Evolutionary conservation across 2,888 invertebrate genomes (phyloP).

Genomic region (Phyto melanocephala): DNA sequence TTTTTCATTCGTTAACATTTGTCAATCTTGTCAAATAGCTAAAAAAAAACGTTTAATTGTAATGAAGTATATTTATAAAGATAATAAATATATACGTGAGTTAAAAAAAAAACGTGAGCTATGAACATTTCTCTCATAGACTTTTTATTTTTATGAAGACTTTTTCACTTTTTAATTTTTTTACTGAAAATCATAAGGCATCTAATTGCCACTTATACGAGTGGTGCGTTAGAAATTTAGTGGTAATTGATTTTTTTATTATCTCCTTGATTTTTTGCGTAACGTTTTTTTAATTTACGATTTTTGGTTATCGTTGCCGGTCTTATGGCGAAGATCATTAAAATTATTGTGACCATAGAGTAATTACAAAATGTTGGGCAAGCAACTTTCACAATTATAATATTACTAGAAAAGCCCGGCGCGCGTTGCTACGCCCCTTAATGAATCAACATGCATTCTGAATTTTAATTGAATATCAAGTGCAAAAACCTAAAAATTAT

Average conservation of each 20-base stretch:
- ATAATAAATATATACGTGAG: not conserved
- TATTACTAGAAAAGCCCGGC: not conserved
- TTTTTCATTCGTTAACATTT: slow-evolving; percentile 35
- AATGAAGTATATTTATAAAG: not conserved
- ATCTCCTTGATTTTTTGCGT: not conserved
- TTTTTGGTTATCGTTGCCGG: slow-evolving; percentile 21
- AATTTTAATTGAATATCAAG: too few relatives aligned
- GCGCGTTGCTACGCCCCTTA: too few relatives aligned
- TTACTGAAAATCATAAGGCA: not conserved
- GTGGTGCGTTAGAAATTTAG: slow-evolving; percentile 26
- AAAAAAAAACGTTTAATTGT: slow-evolving; percentile 16
- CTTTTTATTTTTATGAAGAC: slow-evolving; percentile 52
- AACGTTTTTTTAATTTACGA: not conserved
- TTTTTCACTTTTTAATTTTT: slow-evolving; percentile 21
- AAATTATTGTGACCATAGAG: slow-evolving; percentile 16
- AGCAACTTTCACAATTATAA: slow-evolving; percentile 54
- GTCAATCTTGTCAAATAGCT: slow-evolving; percentile 19
- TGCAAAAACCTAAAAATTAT: too few relatives aligned
- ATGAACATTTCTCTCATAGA: slow-evolving; percentile 32
- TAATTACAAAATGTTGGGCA: slow-evolving; percentile 3
- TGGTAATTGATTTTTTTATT: slow-evolving; percentile 54
- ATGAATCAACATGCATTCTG: too few relatives aligned
- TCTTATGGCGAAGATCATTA: not conserved
- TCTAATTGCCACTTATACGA: slow-evolving; percentile 17
- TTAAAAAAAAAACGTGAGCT: not conserved